Conservation (phyloP, 2,888 invertebrate genomes). For the Oligia fasciuncula region DNA sequence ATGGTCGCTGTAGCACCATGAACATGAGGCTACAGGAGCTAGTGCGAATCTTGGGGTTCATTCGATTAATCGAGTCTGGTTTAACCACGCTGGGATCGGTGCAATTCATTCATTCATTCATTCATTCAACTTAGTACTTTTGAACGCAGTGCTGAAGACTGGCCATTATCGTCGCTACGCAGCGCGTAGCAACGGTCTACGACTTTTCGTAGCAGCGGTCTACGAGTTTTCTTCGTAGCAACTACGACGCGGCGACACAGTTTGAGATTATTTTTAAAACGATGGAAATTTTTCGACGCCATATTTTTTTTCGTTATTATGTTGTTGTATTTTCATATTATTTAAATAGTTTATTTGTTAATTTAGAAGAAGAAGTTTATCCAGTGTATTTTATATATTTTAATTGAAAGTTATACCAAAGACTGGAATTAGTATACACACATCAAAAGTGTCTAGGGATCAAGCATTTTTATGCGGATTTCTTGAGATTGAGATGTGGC, state of each 20-base stretch:
- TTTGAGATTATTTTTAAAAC: not conserved
- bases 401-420: too few species aligned
- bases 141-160: constrained; percentile 13
- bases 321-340: not conserved
- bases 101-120: too few species aligned
- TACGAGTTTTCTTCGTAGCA: not conserved
- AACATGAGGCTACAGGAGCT: too few species aligned
- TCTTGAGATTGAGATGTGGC: too few species aligned
- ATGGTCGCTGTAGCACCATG: too few species aligned
- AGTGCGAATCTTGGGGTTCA: too few species aligned
- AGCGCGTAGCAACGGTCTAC: constrained; percentile 14
- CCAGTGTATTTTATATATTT: too few species aligned
- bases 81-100: too few species aligned
- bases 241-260: not conserved
- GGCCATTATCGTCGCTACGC: constrained; percentile 10
- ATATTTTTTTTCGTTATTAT: not conserved
- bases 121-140: constrained; percentile 19
- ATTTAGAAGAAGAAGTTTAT: not conserved
- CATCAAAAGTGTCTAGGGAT: too few species aligned
- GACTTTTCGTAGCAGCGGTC: constrained; percentile 13
- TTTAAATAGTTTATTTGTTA: not conserved
- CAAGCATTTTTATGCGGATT: too few species aligned
- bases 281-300: not conserved
- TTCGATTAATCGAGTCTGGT: too few species aligned
- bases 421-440: not conserved